These are phyloP conservation scores for Ruditapes philippinarum DNA, from an alignment of 1,140 invertebrate species.

Conservation along the genomic window DNA sequence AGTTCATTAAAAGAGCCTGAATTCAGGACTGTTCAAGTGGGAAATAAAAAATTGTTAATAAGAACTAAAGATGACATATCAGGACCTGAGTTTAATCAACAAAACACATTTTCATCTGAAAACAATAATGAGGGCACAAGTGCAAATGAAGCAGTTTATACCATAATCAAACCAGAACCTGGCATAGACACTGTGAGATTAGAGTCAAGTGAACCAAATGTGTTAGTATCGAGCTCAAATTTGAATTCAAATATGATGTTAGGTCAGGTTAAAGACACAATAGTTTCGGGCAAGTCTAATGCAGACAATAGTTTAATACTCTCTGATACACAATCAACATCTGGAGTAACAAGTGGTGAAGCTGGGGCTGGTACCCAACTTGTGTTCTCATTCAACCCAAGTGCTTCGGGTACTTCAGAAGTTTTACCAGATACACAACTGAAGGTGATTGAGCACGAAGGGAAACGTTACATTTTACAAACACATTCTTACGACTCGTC, in stretches of 20 bases:
- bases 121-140: neutral
- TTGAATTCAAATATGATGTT: neutral
- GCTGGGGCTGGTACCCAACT: neutral
- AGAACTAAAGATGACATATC: neutral
- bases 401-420: constrained; percentile 1
- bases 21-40: neutral
- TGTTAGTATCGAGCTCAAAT: neutral
- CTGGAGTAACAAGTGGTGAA: constrained; percentile 4
- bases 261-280: neutral
- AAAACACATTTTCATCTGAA: neutral
- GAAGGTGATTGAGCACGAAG: constrained; percentile 53
- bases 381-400: constrained; percentile 39
- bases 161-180: constrained; percentile 23
- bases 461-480: constrained; percentile 62
- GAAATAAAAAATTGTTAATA: neutral
- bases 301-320: neutral
- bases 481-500: constrained; percentile 9
- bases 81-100: neutral
- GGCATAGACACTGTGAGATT: neutral
- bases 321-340: neutral
- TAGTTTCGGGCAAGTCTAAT: neutral
- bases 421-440: neutral
- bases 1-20: neutral
- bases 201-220: neutral
- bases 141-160: neutral